Conservation (phyloP, 2,113 vertebrate species). For the Natator depressus region DNA sequence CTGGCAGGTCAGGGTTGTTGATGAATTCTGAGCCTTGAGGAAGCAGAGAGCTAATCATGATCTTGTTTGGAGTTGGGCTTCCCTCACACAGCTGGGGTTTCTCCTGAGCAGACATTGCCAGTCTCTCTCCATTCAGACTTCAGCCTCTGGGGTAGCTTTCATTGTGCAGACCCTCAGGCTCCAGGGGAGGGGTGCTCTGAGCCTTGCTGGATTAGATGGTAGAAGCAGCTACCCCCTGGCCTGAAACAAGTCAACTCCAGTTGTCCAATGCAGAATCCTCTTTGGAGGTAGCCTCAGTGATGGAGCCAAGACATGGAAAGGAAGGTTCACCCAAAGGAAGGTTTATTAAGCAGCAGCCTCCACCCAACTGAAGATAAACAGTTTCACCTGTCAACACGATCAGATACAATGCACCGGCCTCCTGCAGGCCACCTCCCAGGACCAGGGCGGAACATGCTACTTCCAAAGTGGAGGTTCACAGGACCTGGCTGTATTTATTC, state of each 20-base stretch:
- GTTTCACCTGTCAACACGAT: not conserved
- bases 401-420: not conserved
- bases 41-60: not conserved
- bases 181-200: not conserved
- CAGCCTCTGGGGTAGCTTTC: not conserved
- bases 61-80: not conserved
- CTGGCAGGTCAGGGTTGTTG: not conserved
- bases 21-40: not conserved
- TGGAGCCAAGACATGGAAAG: not conserved
- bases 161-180: not conserved
- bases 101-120: not conserved
- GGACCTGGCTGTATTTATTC: not conserved
- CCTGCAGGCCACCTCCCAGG: not conserved
- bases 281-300: not conserved
- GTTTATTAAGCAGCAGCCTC: not conserved
- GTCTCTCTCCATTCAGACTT: not conserved
- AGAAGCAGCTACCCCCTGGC: not conserved
- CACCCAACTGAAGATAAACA: not conserved
- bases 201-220: not conserved
- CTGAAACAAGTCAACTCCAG: no score
- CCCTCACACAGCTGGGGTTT: not conserved
- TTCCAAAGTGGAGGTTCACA: not conserved
- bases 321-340: not conserved
- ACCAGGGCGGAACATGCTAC: not conserved
- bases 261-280: not conserved